A percentile compares a stretch with the other conserved stretches of the same genome.
Conservation (phyloP, 1,140 invertebrate species). For the Anadara kagoshimensis region DNA sequence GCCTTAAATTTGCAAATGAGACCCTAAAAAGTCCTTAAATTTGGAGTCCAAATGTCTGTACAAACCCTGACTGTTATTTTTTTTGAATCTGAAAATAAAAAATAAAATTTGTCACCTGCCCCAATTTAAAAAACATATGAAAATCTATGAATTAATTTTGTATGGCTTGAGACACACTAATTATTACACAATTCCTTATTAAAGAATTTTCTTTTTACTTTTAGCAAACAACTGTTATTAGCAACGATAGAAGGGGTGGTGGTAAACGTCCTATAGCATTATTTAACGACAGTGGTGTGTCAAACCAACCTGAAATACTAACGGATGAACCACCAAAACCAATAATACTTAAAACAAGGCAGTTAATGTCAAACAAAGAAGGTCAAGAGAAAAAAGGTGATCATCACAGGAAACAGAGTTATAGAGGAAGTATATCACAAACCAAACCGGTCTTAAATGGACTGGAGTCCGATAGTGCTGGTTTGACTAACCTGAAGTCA, state of each 20-base stretch:
- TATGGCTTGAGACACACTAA: no score
- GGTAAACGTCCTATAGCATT: slow-evolving; percentile 29
- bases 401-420: background rate
- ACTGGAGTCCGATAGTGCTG: slow-evolving; percentile 6
- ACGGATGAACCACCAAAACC: slow-evolving; percentile 34
- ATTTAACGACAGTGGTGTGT: slow-evolving; percentile 20
- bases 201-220: slow-evolving; percentile 8
- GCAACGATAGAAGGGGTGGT: slow-evolving; percentile 4
- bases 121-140: no score
- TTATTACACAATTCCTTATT: no score
- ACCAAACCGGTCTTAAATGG: slow-evolving; percentile 7
- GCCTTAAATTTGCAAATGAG: no score
- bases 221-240: slow-evolving; percentile 25
- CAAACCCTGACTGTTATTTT: no score
- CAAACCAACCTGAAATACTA: slow-evolving; percentile 11
- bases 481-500: slow-evolving; percentile 24
- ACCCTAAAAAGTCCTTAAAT: no score
- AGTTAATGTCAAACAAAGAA: slow-evolving; percentile 8
- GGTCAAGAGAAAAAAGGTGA: background rate
- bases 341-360: slow-evolving; percentile 25
- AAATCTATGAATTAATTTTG: no score
- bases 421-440: slow-evolving; percentile 6
- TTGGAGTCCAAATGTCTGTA: no score
- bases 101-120: no score
- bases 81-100: no score